Conservation (phyloP, 2,113 vertebrate species). For the Callaeas wilsoni region DNA sequence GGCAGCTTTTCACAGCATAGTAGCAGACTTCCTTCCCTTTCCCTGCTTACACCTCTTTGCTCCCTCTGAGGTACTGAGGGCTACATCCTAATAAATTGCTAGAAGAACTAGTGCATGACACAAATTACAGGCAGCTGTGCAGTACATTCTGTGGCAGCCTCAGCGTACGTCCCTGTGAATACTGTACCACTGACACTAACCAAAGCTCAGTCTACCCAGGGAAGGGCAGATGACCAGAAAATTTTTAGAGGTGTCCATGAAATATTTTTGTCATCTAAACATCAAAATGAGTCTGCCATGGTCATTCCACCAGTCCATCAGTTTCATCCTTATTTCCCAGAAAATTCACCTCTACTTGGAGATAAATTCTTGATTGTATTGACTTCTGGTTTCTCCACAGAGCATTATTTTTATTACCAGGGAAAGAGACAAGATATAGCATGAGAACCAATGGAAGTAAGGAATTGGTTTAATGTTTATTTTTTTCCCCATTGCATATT, state of each 20-base stretch:
- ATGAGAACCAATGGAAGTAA: neutral
- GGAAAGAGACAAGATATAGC: neutral
- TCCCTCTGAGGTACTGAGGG: neutral
- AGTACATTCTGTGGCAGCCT: neutral
- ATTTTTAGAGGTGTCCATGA: neutral
- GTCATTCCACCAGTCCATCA: neutral
- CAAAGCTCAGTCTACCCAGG: neutral
- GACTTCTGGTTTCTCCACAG: neutral
- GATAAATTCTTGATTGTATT: neutral
- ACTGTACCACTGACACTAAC: neutral
- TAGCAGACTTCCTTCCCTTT: neutral
- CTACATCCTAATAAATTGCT: neutral
- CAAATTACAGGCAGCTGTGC: neutral
- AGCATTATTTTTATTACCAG: neutral
- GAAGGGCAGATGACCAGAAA: neutral
- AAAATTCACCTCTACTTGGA: neutral
- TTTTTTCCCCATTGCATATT: neutral
- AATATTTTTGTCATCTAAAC: neutral
- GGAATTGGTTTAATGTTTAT: neutral
- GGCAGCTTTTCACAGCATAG: neutral
- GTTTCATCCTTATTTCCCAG: neutral
- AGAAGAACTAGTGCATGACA: neutral
- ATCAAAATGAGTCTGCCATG: neutral
- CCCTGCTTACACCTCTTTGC: neutral
- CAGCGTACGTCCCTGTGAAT: neutral